Percentiles rank a stretch among this genome's conserved stretches.
These are phyloP conservation scores for Xestia sexstrigata DNA, from an alignment of 2,888 invertebrate species.

Conservation along the genomic window DNA sequence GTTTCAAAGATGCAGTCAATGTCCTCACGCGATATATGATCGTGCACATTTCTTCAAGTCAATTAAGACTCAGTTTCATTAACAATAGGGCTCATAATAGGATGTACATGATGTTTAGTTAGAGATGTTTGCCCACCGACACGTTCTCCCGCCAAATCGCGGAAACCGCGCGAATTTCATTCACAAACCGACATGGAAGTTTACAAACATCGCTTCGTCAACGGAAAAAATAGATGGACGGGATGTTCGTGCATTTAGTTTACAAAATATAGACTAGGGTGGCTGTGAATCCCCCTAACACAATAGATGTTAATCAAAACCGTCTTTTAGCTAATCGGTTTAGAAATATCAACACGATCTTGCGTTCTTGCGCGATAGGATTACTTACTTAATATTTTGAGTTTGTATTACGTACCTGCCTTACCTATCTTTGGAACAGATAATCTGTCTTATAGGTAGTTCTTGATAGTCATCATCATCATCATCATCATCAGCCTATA, in stretches of 20 bases:
- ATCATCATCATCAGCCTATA: too few relatives aligned
- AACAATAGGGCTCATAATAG: slow-evolving; percentile 38
- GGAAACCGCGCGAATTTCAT: slow-evolving; percentile 89
- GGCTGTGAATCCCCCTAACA: slow-evolving; percentile 76
- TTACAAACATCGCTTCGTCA: slow-evolving; percentile 86
- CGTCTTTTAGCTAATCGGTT: slow-evolving; percentile 54
- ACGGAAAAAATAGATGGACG: slow-evolving; percentile 89
- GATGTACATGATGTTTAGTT: slow-evolving; percentile 52
- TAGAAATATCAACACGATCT: slow-evolving; percentile 54
- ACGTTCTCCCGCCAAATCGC: slow-evolving; percentile 82
- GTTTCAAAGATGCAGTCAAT: slow-evolving; percentile 64
- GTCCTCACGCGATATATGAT: slow-evolving; percentile 64
- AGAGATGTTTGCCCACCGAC: slow-evolving; percentile 63
- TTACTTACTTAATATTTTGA: slow-evolving; percentile 11
- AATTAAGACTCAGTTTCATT: slow-evolving; percentile 20
- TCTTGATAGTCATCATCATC: too few relatives aligned
- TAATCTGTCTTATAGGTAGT: not conserved
- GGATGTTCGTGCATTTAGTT: slow-evolving; percentile 85
- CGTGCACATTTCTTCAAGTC: slow-evolving; percentile 13
- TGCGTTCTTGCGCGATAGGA: slow-evolving; percentile 24
- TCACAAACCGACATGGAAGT: slow-evolving; percentile 83
- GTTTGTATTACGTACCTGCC: not conserved
- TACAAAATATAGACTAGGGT: slow-evolving; percentile 88
- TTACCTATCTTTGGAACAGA: not conserved
- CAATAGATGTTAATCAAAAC: slow-evolving; percentile 73